Evolutionary conservation across 2,797 vertebrate genomes (phyloP), one percentile per base, ranked within the genome.

Genomic region (Lepus oiostolus): DNA sequence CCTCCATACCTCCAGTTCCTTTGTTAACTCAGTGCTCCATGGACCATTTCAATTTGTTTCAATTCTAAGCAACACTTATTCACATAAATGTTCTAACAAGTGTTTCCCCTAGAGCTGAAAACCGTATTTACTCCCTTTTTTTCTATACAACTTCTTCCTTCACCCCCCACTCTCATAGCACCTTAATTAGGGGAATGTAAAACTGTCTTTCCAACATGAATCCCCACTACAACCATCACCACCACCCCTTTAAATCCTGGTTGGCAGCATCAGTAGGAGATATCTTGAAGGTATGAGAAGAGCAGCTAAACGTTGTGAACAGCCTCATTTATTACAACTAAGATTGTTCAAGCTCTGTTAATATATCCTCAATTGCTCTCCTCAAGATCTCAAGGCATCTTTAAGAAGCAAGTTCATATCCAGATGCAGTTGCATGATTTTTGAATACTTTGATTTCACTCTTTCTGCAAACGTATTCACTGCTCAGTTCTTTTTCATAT

Each of bases 61-160:
- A 76, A 42, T 62, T 80, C 47, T 90, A 88, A 96, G 63, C 28
- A 89, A 92, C 83, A 62, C 70, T 30, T 77, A 13, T 54, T 50
- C 54, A 58, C 2, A n/a, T 88, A 85, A 88, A 85, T 74, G 83
- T 58, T 80, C 32, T 28, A 10, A 30, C 2, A 50, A 4, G 7
- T 24, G 75, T n/a, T 35, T 50, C 17, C 0, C 0, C 4, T 4
- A 17, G 72, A 26, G 17, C 32, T 42, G 47, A 94, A 80, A 71
- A 65, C 17, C 28, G 7, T 52, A 86, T 84, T 72, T 75, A 24
- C 9, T 92, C 62, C 72, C 42, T 54, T 90, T 75, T 60, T 42
- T 85, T 13, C 13, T 76, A 74, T 68, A 11, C 30, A 63, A 58
- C 54, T 63, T 26, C 24, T 75, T 93, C 42, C 65, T 90, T 65